Conservation (phyloP, 2,888 invertebrate species). For the Lasioglossum villosulum region DNA sequence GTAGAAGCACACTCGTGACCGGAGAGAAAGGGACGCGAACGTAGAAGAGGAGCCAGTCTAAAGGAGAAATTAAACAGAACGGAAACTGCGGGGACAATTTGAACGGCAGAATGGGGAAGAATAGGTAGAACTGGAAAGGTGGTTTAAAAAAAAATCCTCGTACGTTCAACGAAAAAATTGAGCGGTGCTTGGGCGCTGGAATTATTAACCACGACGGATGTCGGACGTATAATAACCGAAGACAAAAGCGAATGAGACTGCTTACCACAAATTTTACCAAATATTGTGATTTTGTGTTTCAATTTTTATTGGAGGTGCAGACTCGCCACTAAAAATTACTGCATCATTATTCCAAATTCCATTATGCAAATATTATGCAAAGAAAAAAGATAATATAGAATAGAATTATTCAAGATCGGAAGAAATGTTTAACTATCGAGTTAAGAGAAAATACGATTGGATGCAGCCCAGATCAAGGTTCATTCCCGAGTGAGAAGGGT, state of each 20-base stretch:
- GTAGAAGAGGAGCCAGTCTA: not conserved
- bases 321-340: too few relatives aligned
- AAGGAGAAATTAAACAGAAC: not conserved
- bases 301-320: too few relatives aligned
- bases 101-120: not conserved
- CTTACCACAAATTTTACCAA: too few relatives aligned
- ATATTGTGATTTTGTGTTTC: too few relatives aligned
- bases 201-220: not conserved
- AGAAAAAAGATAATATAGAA: too few relatives aligned
- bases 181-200: not conserved
- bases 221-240: not conserved
- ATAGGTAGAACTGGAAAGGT: not conserved
- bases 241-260: too few relatives aligned
- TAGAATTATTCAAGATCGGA: too few relatives aligned
- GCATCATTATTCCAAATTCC: too few relatives aligned
- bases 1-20: conserved; percentile 19
- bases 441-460: not conserved
- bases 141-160: conserved; percentile 2
- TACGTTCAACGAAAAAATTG: not conserved
- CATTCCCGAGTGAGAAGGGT: not conserved
- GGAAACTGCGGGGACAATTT: conserved; percentile 13
- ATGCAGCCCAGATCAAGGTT: not conserved
- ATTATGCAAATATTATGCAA: too few relatives aligned
- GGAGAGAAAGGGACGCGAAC: conserved; percentile 11
- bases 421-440: too few relatives aligned